These are phyloP conservation scores for Reinhardtius hippoglossoides DNA, from an alignment of 2,113 vertebrate species.

Conservation along the genomic window DNA sequence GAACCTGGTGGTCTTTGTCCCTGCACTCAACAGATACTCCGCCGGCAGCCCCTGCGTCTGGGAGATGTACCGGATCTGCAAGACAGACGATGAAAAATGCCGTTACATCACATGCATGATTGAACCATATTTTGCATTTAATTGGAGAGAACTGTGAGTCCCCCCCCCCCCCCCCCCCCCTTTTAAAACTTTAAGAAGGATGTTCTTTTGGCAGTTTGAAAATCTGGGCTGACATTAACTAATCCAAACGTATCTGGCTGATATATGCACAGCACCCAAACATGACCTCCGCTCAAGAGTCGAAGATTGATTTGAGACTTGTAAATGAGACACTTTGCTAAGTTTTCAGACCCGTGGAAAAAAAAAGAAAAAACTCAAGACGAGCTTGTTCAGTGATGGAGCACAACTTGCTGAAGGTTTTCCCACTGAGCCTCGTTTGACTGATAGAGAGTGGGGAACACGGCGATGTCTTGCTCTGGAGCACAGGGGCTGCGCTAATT, in stretches of 20 bases:
- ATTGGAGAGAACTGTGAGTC: background rate
- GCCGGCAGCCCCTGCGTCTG: conserved; percentile 98
- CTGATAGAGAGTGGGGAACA: conserved; percentile 56
- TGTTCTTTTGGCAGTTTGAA: conserved; percentile 27
- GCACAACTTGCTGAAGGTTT: conserved; percentile 63
- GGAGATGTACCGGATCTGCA: conserved; percentile 98
- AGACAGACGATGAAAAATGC: conserved; percentile 45
- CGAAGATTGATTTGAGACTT: conserved; percentile 51
- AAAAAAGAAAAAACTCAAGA: conserved; percentile 30
- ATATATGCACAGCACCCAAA: conserved; percentile 33
- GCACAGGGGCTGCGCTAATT: conserved; percentile 76
- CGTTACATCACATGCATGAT: conserved; percentile 23
- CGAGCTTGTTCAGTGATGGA: conserved; percentile 57
- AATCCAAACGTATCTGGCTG: conserved; percentile 4
- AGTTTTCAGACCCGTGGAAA: conserved; percentile 40
- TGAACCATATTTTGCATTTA: conserved; percentile 10
- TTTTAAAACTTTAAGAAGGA: conserved; percentile 31
- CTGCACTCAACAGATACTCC: conserved; percentile 97
- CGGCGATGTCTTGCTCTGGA: conserved; percentile 71
- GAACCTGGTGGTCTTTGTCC: conserved; percentile 98
- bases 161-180: background rate
- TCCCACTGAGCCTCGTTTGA: conserved; percentile 60
- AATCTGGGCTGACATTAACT: conserved; percentile 35
- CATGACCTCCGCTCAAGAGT: conserved; percentile 40
- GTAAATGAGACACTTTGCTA: conserved; percentile 58